Conservation (phyloP, 2,797 vertebrate genomes). For the Sebastes wilsoni region DNA sequence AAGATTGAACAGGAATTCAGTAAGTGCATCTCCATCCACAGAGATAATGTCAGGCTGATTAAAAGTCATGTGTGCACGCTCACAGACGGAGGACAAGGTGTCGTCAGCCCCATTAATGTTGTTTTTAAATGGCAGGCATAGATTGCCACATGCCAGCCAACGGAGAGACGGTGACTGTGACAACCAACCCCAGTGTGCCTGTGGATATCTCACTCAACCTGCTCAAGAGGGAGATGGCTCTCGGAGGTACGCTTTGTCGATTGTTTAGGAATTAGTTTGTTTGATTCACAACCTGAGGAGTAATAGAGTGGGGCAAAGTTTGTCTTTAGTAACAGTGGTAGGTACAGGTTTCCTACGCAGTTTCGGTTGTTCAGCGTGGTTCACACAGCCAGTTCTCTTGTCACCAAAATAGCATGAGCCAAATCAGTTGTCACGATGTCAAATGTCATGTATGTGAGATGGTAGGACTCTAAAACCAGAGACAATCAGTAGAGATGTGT, state of each 20-base stretch:
- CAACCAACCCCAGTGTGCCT: conserved; percentile 93
- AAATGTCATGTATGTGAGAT: not conserved
- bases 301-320: not conserved
- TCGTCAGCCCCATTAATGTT: not conserved
- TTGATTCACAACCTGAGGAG: not conserved
- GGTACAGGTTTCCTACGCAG: not conserved
- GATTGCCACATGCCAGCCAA: conserved; percentile 96
- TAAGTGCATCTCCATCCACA: conserved; percentile 63
- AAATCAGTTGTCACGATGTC: not conserved
- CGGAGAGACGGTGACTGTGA: conserved; percentile 88
- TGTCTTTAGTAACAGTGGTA: not conserved
- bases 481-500: not conserved
- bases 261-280: not conserved
- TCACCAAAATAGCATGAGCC: conserved; percentile 24
- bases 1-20: conserved; percentile 98
- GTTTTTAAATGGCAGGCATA: conserved; percentile 79
- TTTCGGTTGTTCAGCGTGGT: not conserved
- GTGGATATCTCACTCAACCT: conserved; percentile 95
- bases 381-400: not conserved
- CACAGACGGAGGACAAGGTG: not conserved
- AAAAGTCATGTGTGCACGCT: not conserved
- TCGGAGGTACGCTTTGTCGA: conserved; percentile 81
- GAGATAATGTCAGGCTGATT: not conserved
- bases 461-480: not conserved
- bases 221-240: conserved; percentile 91